Base-by-base conservation (phyloP, 2,797 vertebrate genomes). In the Zenarchopterus dispar region DNA sequence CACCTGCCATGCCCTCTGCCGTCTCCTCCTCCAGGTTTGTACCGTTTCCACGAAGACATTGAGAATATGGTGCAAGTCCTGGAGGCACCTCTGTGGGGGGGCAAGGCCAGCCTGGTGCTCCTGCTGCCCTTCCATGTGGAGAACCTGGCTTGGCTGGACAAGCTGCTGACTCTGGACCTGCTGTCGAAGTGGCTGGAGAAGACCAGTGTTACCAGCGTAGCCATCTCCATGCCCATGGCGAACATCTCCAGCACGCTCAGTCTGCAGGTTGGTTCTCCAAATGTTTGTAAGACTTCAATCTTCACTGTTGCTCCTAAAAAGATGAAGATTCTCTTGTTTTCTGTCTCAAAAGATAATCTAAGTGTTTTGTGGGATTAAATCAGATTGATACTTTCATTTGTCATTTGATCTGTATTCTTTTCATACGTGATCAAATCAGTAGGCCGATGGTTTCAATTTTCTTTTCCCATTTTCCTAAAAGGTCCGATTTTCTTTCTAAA, bases 61-160 rank as follows among this genome's bases (percentile, higher is more conserved):
- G 77, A 78, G 58, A 91, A 91, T 79, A 92, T 92, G 91, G 85
- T 91, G 47, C 89, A 90, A 82, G 77, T 93, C 56, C 56, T 93
- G 54, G 90, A 93, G 81, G 58, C 43, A 13, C 77, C 78, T 8
- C 81, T 92, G n/a, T 89, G 76, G 77, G 82, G 75, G 10, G 84
- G 84, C 19, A 70, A 74, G 53, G 85, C 83, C 62, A 88, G 89
- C 47, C 1, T 91, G 63, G 51, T 88, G 66, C 68, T 92, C 56
- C 85, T 92, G 68, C 46, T 93, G 78, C 90, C 91, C 62, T 91
- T 93, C 64, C 91, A 90, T 1, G 88, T 92, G 2, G 85, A 92
- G 74, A 55, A 55, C 24, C 83, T 93, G 81, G 41, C 56, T 2
- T 52, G 90, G 44, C 17, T 93, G 74, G 90, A 93, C 21, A 82